Conservation (phyloP, 2,888 invertebrate species). For the Leptopilina myrica region DNA sequence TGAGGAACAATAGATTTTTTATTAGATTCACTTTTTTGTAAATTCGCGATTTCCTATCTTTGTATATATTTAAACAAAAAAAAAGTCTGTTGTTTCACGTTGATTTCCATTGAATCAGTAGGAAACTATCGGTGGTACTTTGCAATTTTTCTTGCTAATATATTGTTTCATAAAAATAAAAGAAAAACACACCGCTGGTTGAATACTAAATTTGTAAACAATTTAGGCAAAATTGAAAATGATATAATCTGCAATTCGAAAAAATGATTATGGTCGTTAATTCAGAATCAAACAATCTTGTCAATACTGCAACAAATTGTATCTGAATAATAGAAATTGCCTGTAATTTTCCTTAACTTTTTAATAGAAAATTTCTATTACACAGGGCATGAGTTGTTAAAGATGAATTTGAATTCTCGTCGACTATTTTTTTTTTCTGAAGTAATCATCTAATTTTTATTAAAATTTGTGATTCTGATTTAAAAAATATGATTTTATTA, state of each 20-base stretch:
- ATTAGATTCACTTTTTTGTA: neutral
- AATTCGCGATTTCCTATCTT: no score
- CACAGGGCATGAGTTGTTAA: constrained; percentile 64
- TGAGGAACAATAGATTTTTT: no score
- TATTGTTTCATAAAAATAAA: neutral
- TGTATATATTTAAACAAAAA: no score
- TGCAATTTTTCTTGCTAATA: neutral
- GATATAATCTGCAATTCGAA: constrained; percentile 55
- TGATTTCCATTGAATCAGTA: constrained; percentile 12
- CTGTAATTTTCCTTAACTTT: constrained; percentile 56
- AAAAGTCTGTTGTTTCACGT: neutral
- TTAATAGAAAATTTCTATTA: constrained; percentile 67
- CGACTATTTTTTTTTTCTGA: constrained; percentile 49
- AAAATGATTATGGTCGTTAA: constrained; percentile 67
- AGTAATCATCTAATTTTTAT: neutral
- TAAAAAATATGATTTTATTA: constrained; percentile 4
- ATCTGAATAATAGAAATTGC: constrained; percentile 66
- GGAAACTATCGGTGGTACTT: constrained; percentile 28
- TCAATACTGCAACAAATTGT: constrained; percentile 65
- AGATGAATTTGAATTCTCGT: constrained; percentile 62
- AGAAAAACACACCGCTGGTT: neutral
- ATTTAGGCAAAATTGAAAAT: constrained; percentile 35
- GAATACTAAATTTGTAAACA: neutral
- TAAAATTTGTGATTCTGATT: constrained; percentile 4
- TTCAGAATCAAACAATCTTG: constrained; percentile 61